These are phyloP conservation scores for Geotrupes spiniger DNA, from an alignment of 2,888 invertebrate genomes.

Conservation along the genomic window DNA sequence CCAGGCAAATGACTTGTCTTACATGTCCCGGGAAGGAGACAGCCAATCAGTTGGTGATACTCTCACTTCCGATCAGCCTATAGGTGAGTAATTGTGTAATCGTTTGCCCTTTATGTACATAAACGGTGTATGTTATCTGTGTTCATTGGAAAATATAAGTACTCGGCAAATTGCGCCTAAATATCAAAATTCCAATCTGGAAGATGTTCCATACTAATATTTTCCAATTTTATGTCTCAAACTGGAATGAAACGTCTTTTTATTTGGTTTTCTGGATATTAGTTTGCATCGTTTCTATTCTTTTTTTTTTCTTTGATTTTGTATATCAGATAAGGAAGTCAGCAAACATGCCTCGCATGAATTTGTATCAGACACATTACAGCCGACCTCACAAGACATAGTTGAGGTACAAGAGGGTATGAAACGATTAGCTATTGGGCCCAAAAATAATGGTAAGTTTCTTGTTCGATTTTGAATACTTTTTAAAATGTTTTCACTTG, in stretches of 20 bases:
- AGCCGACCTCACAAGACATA: slow-evolving; percentile 63
- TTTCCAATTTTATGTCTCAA: too few relatives aligned
- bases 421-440: slow-evolving; percentile 63
- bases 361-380: slow-evolving; percentile 75
- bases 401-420: slow-evolving; percentile 74
- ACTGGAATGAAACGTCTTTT: too few relatives aligned
- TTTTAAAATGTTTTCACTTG: too few relatives aligned
- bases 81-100: slow-evolving; percentile 38
- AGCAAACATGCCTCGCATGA: slow-evolving; percentile 55
- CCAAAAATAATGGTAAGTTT: slow-evolving; percentile 55
- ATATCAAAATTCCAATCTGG: too few relatives aligned
- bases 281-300: slow-evolving; percentile 12
- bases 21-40: slow-evolving; percentile 48
- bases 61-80: slow-evolving; percentile 43
- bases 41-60: slow-evolving; percentile 42
- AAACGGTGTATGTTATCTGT: slow-evolving; percentile 1
- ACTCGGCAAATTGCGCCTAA: too few relatives aligned
- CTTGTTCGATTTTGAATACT: too few relatives aligned
- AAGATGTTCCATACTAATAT: too few relatives aligned
- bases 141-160: too few relatives aligned
- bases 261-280: slow-evolving; percentile 7
- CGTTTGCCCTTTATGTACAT: slow-evolving; percentile 6
- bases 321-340: slow-evolving; percentile 27
- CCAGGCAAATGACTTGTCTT: slow-evolving; percentile 81
- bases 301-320: slow-evolving; percentile 31